Conservation (phyloP, 2,888 invertebrate species). For the Ennomos erosarius region DNA sequence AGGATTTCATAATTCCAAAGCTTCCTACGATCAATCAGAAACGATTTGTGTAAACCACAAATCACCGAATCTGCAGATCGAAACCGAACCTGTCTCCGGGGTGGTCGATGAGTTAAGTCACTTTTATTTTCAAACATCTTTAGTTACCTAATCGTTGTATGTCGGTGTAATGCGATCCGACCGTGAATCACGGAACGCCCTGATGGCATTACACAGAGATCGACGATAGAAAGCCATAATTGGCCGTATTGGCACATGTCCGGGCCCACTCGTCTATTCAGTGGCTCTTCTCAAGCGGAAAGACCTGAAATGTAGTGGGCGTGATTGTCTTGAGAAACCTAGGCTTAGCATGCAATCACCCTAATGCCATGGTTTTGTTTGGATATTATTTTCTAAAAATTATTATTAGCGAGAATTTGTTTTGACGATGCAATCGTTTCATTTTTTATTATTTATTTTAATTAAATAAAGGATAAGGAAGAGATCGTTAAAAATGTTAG, state of each 20-base stretch:
- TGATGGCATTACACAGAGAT: slow-evolving; percentile 61
- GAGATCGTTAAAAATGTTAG: no score
- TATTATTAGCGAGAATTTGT: no score
- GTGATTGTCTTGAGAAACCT: slow-evolving; percentile 54
- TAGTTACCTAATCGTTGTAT: slow-evolving; percentile 35
- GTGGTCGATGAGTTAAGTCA: slow-evolving; percentile 33
- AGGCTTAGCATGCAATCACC: slow-evolving; percentile 16
- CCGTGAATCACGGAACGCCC: slow-evolving; percentile 56
- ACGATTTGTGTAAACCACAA: slow-evolving; percentile 17
- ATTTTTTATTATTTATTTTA: no score
- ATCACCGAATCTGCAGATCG: slow-evolving; percentile 12
- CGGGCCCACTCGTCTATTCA: slow-evolving; percentile 69
- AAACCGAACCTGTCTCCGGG: slow-evolving; percentile 21
- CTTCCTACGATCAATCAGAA: slow-evolving; percentile 15
- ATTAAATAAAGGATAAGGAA: no score
- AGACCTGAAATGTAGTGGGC: slow-evolving; percentile 68
- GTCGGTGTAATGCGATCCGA: slow-evolving; percentile 35
- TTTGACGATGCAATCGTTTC: no score
- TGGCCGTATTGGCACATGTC: slow-evolving; percentile 57
- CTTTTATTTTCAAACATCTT: slow-evolving; percentile 33
- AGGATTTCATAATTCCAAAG: slow-evolving; percentile 1
- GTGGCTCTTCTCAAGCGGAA: slow-evolving; percentile 63
- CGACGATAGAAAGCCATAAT: slow-evolving; percentile 77
- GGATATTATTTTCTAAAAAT: no score
- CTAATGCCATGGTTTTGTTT: no score